These are phyloP conservation scores for Coptodon bakossiorum DNA, from an alignment of 2,113 vertebrate genomes.

Conservation along the genomic window DNA sequence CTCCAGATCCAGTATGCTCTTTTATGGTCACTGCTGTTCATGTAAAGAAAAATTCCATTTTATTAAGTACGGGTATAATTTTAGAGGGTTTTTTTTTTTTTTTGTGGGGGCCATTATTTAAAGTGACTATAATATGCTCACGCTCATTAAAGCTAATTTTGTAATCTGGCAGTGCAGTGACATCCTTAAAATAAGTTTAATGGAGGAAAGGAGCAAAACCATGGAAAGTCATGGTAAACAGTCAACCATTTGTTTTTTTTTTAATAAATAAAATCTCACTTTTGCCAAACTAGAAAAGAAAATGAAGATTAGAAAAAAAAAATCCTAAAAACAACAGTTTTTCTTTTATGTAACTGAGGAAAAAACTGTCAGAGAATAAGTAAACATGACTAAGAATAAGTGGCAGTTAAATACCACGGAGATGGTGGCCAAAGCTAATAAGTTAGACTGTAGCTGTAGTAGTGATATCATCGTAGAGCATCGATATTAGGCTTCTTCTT, in stretches of 20 bases:
- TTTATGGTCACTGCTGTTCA: slow-evolving; percentile 13
- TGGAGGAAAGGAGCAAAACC: neutral
- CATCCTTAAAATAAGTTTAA: neutral
- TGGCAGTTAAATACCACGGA: neutral
- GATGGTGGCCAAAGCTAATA: neutral
- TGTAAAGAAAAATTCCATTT: neutral
- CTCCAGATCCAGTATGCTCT: neutral
- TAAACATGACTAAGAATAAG: neutral
- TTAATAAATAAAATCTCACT: neutral
- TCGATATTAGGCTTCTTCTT: neutral
- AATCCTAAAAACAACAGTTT: neutral
- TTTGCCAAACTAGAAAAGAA: neutral
- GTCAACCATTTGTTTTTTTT: neutral
- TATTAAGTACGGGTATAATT: neutral
- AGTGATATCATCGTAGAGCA: neutral
- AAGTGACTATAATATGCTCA: neutral
- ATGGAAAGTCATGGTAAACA: neutral
- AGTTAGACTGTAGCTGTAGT: neutral
- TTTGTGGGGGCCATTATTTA: neutral
- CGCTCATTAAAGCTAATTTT: neutral
- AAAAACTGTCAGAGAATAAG: neutral
- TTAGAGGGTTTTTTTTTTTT: neutral
- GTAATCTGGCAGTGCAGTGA: neutral
- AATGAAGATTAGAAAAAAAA: neutral
- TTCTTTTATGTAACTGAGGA: neutral